Percentiles rank a stretch among this genome's conserved stretches.
These are phyloP conservation scores for Calyptommatus sinebrachiatus DNA, from an alignment of 2,113 vertebrate species.

Conservation along the genomic window DNA sequence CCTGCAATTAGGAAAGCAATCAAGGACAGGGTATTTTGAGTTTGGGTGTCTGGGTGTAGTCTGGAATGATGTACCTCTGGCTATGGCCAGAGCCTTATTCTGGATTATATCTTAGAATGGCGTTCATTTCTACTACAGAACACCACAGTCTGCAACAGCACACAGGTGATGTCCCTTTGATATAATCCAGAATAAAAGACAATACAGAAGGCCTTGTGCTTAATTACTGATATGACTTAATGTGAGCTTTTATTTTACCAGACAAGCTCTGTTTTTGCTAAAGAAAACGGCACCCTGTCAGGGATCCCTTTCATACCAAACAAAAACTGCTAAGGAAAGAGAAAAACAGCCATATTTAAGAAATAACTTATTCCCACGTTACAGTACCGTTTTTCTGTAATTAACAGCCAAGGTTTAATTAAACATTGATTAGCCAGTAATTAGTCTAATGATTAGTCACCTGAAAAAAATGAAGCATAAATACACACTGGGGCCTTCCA, in stretches of 20 bases:
- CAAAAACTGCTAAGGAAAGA: constrained; percentile 21
- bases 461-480: constrained; percentile 73
- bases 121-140: too few relatives aligned
- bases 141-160: too few relatives aligned
- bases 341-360: constrained; percentile 22
- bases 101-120: too few relatives aligned
- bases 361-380: constrained; percentile 59
- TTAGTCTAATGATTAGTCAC: constrained; percentile 86
- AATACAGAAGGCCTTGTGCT: too few relatives aligned
- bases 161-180: too few relatives aligned
- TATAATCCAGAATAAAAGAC: too few relatives aligned
- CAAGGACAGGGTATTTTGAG: neutral
- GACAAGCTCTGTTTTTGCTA: neutral
- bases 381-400: constrained; percentile 74
- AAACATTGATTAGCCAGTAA: constrained; percentile 91
- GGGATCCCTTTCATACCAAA: neutral
- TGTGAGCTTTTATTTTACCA: neutral
- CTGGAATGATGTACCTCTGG: neutral
- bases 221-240: neutral
- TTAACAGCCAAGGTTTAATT: constrained; percentile 87
- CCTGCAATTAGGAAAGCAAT: neutral
- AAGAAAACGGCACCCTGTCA: neutral
- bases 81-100: neutral
- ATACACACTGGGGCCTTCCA: constrained; percentile 65
- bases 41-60: neutral